phyloP scores from a whole-genome alignment of 1,140 invertebrate genomes.

The Papilio aristodemus region DNA sequence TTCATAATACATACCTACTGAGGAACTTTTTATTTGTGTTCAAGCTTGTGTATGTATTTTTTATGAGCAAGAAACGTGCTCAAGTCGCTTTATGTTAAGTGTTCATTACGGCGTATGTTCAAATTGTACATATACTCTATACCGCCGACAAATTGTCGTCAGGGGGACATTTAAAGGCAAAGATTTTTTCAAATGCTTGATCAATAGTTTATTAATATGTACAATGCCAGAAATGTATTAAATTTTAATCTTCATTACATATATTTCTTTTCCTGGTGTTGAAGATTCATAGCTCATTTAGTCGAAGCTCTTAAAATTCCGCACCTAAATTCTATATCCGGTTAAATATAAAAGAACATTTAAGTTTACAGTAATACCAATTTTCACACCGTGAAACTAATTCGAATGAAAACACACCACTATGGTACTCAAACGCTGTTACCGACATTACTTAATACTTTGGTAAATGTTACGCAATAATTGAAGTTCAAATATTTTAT shows the following conservation, averaged over 20 bases:
- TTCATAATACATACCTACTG: slow-evolving; percentile 19
- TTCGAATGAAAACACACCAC: neutral
- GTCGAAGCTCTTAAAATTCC: too few species aligned
- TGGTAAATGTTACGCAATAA: slow-evolving; percentile 12
- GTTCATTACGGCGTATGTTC: neutral
- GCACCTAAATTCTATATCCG: too few species aligned
- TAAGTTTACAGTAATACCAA: neutral
- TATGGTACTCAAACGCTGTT: neutral
- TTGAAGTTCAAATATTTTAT: slow-evolving; percentile 32
- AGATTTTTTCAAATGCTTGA: too few species aligned
- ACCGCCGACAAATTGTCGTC: too few species aligned
- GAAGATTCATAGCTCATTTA: too few species aligned
- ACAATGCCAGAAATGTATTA: too few species aligned
- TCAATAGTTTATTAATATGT: too few species aligned
- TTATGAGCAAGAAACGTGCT: slow-evolving; percentile 9
- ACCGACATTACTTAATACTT: slow-evolving; percentile 18
- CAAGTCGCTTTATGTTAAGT: slow-evolving; percentile 13
- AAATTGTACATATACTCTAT: too few species aligned
- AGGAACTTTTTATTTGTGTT: slow-evolving; percentile 17
- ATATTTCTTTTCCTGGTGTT: too few species aligned
- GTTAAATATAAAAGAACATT: neutral
- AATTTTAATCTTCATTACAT: too few species aligned
- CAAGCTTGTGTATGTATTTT: slow-evolving; percentile 2
- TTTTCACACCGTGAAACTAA: neutral
- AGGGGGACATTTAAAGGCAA: too few species aligned